Evolutionary conservation across 2,113 vertebrate species (phyloP), one percentile per base, ranked within the genome.

Genomic region (Numida meleagris): DNA sequence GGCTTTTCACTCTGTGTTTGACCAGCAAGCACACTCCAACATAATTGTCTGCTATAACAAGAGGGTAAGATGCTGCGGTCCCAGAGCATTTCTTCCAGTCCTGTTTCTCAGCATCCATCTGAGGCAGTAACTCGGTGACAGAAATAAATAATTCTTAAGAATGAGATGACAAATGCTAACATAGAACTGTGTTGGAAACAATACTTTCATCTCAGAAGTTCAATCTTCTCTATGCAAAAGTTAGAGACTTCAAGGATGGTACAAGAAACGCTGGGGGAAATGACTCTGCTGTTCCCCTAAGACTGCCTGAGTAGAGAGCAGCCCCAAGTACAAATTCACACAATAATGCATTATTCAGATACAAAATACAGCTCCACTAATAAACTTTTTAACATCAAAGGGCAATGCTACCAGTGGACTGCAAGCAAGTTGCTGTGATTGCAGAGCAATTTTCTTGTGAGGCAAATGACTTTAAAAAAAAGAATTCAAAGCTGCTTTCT

Each of bases 301-400:
- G 63, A 6, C 50, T 34, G 53, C 43, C 53, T 62, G 19, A 0
- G 0, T 1, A 42, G 59, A 66, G 42, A 82, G 50, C 77, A 78
- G 21, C 36, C 42, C 67, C 53, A n/a, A 42, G 36, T 34, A 75
- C 25, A 59, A 68, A 66, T 67, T 55, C 53, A 38, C n/a, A 89
- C 55, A 45, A 71, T 50, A 73, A 89, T 48, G 40, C 40, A 82
- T 91, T 93, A 86, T 80, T 93, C 76, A 83, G 21, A 71, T 9
- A 51, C 12, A 73, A 81, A 74, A 86, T 29, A 21, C 17, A 86
- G 63, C 25, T 82, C 55, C 7, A 8, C 21, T 71, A 86, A 83
- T 67, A 91, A 83, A 82, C 31, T 51, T 82, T 57, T 57, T 34
- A 88, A 76, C 79, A 58, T 62, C 68, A 77, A 90, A 90, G 38